A percentile compares a stretch with the other conserved stretches of the same genome.
Evolutionary conservation across 2,888 invertebrate genomes (phyloP).

Genomic region (Sarcophaga subvicina): DNA sequence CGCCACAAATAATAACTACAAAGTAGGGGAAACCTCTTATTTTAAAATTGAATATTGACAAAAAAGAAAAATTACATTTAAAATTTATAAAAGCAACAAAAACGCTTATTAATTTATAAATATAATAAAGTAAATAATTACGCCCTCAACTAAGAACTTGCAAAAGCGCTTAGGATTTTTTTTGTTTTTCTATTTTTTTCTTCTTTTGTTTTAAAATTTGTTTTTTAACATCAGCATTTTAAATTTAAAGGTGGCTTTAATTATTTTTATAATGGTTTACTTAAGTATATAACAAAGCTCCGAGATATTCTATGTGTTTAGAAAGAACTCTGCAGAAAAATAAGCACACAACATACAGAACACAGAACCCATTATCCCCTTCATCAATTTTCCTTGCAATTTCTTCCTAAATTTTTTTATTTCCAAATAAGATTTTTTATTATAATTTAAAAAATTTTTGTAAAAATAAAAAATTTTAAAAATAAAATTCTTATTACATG

Average conservation of each 20-base stretch:
- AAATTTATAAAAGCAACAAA: constrained; percentile 17
- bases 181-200: not conserved
- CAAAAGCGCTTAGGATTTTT: not conserved
- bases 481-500: constrained; percentile 62
- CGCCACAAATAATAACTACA: not conserved
- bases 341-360: constrained; percentile 22
- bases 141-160: not conserved
- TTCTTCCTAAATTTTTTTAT: constrained; percentile 22
- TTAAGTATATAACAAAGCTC: not conserved
- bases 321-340: constrained; percentile 43
- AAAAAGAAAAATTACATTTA: constrained; percentile 11
- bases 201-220: not conserved
- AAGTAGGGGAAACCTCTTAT: not conserved
- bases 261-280: constrained; percentile 32
- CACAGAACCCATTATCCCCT: constrained; percentile 24
- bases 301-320: not conserved
- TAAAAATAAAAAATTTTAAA: constrained; percentile 56
- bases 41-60: not conserved
- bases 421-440: constrained; percentile 21
- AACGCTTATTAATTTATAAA: constrained; percentile 52
- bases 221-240: constrained; percentile 1
- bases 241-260: constrained; percentile 51
- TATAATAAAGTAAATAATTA: constrained; percentile 27
- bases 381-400: constrained; percentile 28
- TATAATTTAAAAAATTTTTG: constrained; percentile 55